phyloP scores from a whole-genome alignment of 2,797 vertebrate species.

The Sitta carolinensis region DNA sequence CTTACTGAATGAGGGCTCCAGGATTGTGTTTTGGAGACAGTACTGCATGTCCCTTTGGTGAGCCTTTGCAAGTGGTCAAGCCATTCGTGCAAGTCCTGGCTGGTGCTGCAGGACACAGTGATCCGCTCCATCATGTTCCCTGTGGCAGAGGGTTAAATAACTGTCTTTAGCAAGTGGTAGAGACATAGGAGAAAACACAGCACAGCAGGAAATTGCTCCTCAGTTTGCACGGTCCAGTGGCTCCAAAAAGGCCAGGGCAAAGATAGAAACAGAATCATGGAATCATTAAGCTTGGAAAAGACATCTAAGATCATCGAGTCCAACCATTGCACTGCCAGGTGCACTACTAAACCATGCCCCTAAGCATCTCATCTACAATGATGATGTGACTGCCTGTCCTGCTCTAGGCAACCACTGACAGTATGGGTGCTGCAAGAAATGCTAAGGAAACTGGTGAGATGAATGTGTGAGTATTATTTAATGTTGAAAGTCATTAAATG shows the following conservation, averaged over 20 bases:
- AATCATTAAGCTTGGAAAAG: not conserved
- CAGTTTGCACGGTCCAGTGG: not conserved
- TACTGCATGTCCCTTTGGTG: constrained; percentile 85
- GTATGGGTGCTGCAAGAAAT: not conserved
- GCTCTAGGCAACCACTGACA: not conserved
- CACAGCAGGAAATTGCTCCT: not conserved
- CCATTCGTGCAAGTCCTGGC: constrained; percentile 93
- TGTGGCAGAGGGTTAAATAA: constrained; percentile 9
- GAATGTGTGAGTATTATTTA: not conserved
- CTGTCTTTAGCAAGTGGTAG: not conserved
- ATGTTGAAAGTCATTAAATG: not conserved
- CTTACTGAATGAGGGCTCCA: constrained; percentile 77
- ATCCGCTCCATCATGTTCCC: constrained; percentile 83
- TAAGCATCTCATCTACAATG: not conserved
- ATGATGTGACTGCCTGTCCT: not conserved
- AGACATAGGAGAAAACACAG: not conserved
- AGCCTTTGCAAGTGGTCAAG: constrained; percentile 89
- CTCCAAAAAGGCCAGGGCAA: not conserved
- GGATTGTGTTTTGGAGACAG: constrained; percentile 80
- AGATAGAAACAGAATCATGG: not conserved
- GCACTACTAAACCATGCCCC: not conserved
- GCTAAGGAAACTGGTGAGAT: not conserved
- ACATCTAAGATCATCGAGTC: not conserved
- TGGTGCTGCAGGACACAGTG: constrained; percentile 85
- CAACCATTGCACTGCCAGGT: not conserved